phyloP scores from a whole-genome alignment of 2,113 vertebrate species.

The Pseudorasbora parva region DNA sequence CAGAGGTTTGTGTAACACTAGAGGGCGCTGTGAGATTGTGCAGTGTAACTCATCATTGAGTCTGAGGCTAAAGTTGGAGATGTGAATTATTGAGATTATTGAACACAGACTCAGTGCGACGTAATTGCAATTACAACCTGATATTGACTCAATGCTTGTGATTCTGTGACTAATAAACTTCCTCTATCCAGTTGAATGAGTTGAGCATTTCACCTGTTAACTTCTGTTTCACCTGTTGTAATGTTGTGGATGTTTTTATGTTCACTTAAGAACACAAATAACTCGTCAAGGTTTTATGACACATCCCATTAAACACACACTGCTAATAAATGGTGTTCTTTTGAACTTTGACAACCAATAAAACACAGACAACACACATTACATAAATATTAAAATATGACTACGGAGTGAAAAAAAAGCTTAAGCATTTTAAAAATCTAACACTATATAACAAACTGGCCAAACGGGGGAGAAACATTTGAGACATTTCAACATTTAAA shows the following conservation, averaged over 20 bases:
- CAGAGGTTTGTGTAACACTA: background rate
- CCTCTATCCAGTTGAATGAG: constrained; percentile 33
- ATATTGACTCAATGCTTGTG: constrained; percentile 8
- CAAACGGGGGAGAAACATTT: no score
- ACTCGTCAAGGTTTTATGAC: background rate
- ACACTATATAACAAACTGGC: no score
- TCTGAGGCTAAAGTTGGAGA: background rate
- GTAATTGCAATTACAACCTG: background rate
- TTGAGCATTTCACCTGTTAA: background rate
- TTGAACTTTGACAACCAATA: no score
- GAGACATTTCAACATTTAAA: no score
- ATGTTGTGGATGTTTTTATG: background rate
- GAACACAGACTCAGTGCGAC: background rate
- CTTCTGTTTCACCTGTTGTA: background rate
- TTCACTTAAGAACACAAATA: background rate
- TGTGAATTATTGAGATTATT: background rate
- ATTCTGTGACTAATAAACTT: constrained; percentile 37
- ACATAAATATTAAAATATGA: no score
- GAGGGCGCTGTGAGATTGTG: background rate
- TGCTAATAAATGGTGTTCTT: background rate
- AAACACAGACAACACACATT: no score
- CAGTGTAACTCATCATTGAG: background rate
- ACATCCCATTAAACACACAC: background rate
- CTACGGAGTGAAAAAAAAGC: no score
- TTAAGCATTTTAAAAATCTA: no score